Evolutionary conservation across 2,797 vertebrate species (phyloP).

Genomic region (Lagodon rhomboides): DNA sequence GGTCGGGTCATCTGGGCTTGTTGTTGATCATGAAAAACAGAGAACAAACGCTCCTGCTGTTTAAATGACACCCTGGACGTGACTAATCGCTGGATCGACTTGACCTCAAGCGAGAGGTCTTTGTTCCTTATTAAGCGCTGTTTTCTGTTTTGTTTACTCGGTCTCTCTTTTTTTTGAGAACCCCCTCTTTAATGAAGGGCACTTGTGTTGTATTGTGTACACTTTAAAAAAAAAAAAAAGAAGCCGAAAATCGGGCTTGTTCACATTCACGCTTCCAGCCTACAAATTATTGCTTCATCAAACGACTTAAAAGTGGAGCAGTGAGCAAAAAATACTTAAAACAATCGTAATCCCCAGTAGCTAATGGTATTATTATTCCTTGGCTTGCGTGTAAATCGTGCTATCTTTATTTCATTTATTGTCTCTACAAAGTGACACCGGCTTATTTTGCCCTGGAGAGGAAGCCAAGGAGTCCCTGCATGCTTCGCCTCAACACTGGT

Average conservation of each 20-base stretch:
- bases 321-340: constrained; percentile 66
- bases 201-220: constrained; percentile 44
- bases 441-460: constrained; percentile 74
- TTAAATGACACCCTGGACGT: constrained; percentile 18
- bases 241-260: constrained; percentile 14
- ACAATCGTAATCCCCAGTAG: constrained; percentile 67
- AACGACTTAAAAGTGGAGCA: constrained; percentile 65
- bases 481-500: constrained; percentile 52
- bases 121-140: constrained; percentile 41
- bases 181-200: constrained; percentile 42
- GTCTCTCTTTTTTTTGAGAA: constrained; percentile 1
- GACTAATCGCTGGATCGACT: constrained; percentile 21
- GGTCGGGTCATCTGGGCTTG: constrained; percentile 29
- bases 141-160: constrained; percentile 29
- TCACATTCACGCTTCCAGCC: constrained; percentile 61
- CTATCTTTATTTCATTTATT: constrained; percentile 65
- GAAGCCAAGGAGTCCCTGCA: constrained; percentile 57
- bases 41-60: constrained; percentile 22
- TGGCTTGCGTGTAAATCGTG: constrained; percentile 57
- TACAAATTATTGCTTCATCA: constrained; percentile 72
- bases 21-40: constrained; percentile 27
- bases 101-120: constrained; percentile 19
- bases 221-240: constrained; percentile 1
- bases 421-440: constrained; percentile 74
- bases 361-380: constrained; percentile 67